Evolutionary conservation across 2,113 vertebrate genomes (phyloP).

Genomic region (Sylvilagus bachmani): DNA sequence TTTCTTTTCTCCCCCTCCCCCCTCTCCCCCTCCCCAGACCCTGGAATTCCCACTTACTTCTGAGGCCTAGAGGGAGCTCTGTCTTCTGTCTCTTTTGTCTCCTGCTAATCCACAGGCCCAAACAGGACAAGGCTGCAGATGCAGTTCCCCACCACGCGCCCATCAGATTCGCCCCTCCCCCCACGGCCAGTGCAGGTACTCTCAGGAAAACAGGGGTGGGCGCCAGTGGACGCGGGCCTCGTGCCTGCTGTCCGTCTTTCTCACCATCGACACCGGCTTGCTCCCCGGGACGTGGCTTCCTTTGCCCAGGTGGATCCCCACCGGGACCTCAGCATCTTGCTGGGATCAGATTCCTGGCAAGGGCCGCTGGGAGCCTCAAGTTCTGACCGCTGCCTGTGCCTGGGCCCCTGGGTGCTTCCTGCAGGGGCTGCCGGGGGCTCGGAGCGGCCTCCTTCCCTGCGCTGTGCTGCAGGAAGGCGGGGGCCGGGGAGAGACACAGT

Average conservation of each 20-base stretch:
- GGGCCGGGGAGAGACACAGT: too few species aligned
- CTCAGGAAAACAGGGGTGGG: rapidly evolving
- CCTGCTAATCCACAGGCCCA: neutral
- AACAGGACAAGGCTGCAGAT: neutral
- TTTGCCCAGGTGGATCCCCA: neutral
- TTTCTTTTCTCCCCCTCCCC: neutral
- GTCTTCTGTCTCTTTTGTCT: neutral
- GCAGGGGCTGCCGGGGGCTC: neutral
- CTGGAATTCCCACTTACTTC: neutral
- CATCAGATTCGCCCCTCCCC: rapidly evolving
- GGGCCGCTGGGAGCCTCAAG: rapidly evolving
- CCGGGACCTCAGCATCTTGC: neutral
- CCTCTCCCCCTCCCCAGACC: rapidly evolving
- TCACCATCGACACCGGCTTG: too few species aligned
- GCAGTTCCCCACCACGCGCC: neutral
- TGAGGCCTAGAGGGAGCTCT: rapidly evolving
- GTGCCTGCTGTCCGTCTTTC: too few species aligned
- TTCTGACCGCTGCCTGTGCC: rapidly evolving
- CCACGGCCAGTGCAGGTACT: rapidly evolving
- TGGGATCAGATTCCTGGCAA: neutral
- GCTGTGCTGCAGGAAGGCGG: rapidly evolving
- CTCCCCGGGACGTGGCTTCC: neutral
- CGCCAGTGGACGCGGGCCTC: too few species aligned
- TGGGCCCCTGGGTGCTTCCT: too few species aligned
- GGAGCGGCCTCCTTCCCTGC: neutral